Evolutionary conservation across 2,113 vertebrate species (phyloP).

Genomic region (Microtus richardsoni): DNA sequence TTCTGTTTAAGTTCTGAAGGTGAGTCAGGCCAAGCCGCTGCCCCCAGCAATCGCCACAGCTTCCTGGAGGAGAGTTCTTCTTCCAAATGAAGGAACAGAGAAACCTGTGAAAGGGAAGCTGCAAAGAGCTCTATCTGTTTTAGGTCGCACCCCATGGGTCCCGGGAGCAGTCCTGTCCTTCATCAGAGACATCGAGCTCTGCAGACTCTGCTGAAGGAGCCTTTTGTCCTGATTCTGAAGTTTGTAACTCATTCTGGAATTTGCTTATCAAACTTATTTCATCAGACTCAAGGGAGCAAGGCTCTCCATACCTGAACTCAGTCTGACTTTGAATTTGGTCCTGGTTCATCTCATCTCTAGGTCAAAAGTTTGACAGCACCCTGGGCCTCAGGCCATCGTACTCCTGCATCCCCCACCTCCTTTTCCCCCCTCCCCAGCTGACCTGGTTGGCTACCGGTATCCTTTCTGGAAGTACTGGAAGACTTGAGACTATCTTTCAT

Average conservation of each 20-base stretch:
- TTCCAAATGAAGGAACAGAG: not conserved
- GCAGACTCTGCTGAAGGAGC: not conserved
- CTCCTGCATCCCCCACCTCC: too few relatives aligned
- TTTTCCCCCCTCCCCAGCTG: fast-evolving
- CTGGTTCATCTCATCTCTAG: not conserved
- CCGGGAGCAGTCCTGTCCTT: not conserved
- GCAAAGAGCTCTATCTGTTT: not conserved
- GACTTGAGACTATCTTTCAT: not conserved
- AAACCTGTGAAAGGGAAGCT: not conserved
- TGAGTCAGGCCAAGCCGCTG: not conserved
- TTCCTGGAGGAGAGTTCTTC: not conserved
- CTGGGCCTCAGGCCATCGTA: not conserved
- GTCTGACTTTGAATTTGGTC: not conserved
- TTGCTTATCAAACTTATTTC: not conserved
- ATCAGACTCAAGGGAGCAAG: not conserved
- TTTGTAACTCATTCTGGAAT: not conserved
- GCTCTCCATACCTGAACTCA: not conserved
- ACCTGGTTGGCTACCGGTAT: not conserved
- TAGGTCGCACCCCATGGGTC: not conserved
- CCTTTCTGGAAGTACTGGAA: not conserved
- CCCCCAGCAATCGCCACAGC: not conserved
- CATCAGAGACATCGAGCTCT: fast-evolving
- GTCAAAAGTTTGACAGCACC: not conserved
- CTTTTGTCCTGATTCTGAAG: not conserved
- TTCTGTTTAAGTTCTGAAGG: not conserved